Conservation (phyloP, 1,140 invertebrate genomes). For the Bombyx mori region ASM3026992v2 NC_085135.1:3663001-3663500, state of each 20-base stretch:
- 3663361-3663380: too few relatives aligned
- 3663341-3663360: constrained; percentile 25
- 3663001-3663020: too few relatives aligned
- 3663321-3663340: constrained; percentile 11
- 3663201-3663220: constrained; percentile 9
- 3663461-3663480: constrained; percentile 33
- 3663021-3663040: not conserved
- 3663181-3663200: not conserved
- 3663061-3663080: constrained; percentile 3
- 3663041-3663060: constrained; percentile 1
- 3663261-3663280: constrained; percentile 55
- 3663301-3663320: constrained; percentile 19
- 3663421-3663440: constrained; percentile 34
- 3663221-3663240: constrained; percentile 42
- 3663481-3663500: constrained; percentile 56
- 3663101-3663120: constrained; percentile 21
- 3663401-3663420: constrained; percentile 28
- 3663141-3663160: constrained; percentile 26
- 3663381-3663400: constrained; percentile 22
- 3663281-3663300: constrained; percentile 31
- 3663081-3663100: constrained; percentile 6
- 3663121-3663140: constrained; percentile 29
- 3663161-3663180: constrained; percentile 12
- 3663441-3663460: constrained; percentile 41
- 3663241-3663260: constrained; percentile 42